Conservation (phyloP, 2,113 vertebrate species). For the Fulmarus glacialis region DNA sequence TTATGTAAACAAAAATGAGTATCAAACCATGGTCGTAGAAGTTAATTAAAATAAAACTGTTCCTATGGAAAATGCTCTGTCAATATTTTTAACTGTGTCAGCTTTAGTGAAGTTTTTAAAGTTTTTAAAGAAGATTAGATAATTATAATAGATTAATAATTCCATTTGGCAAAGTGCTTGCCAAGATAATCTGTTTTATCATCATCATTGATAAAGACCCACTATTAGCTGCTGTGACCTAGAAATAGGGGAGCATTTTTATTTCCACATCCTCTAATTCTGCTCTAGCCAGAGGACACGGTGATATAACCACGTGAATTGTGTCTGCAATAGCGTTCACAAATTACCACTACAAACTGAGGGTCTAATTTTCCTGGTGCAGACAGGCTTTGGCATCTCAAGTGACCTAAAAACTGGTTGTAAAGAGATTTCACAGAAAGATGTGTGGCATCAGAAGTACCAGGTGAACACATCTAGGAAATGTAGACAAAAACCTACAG, state of each 20-base stretch:
- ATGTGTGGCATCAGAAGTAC: not conserved
- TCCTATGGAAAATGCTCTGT: slow-evolving; percentile 41
- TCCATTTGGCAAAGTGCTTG: slow-evolving; percentile 5
- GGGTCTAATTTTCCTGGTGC: not conserved
- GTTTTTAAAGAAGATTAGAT: not conserved
- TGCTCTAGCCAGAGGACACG: not conserved
- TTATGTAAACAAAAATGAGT: slow-evolving; percentile 46
- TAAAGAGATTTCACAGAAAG: not conserved
- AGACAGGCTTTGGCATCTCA: not conserved
- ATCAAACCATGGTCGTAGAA: not conserved
- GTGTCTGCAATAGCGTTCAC: not conserved
- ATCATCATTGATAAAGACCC: not conserved
- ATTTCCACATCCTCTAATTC: not conserved
- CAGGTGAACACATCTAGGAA: not conserved
- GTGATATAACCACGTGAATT: not conserved
- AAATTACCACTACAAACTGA: not conserved
- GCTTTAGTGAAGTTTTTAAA: not conserved
- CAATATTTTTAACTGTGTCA: not conserved
- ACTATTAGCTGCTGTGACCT: not conserved
- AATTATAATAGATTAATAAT: not conserved
- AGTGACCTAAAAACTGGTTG: not conserved
- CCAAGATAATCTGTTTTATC: not conserved
- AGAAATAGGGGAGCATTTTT: not conserved
- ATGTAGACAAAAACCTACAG: not conserved
- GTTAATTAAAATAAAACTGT: slow-evolving; percentile 54